These are phyloP conservation scores for Thysanoteuthis rhombus DNA, from an alignment of 2,888 invertebrate genomes.

Conservation along the genomic window DNA sequence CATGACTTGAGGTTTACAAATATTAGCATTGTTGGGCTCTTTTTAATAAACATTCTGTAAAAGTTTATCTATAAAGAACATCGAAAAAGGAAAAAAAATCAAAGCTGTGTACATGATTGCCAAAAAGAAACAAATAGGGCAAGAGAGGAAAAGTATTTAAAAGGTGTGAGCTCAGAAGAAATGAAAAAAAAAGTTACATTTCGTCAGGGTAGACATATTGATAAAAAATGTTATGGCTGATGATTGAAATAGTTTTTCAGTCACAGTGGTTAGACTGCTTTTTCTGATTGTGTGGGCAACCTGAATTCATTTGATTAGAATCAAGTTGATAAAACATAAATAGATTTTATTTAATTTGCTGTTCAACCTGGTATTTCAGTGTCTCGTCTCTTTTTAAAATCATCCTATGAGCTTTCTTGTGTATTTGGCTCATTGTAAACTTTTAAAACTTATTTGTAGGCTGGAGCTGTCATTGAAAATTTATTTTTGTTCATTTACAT, in stretches of 20 bases:
- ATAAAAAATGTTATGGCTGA: background rate
- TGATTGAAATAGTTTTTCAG: background rate
- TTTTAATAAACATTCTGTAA: too few relatives aligned
- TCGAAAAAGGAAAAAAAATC: too few relatives aligned
- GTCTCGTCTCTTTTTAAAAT: background rate
- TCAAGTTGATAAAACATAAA: background rate
- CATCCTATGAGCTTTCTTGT: background rate
- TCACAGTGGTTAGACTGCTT: background rate
- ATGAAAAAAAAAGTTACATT: background rate
- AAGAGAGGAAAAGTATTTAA: too few relatives aligned
- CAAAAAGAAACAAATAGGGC: too few relatives aligned
- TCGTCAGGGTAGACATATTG: background rate
- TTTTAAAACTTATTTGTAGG: background rate
- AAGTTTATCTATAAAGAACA: too few relatives aligned
- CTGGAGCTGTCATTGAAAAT: background rate
- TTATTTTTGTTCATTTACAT: background rate
- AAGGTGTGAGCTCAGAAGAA: too few relatives aligned
- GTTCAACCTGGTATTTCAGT: background rate
- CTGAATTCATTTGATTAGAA: background rate
- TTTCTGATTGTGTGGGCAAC: background rate
- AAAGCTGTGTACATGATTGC: too few relatives aligned
- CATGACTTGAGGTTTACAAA: too few relatives aligned
- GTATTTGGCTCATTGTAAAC: background rate
- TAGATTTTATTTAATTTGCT: background rate
- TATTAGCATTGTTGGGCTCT: too few relatives aligned